Base-by-base conservation (phyloP, 1,140 invertebrate genomes). In the Rhyacophila brunnea region DNA sequence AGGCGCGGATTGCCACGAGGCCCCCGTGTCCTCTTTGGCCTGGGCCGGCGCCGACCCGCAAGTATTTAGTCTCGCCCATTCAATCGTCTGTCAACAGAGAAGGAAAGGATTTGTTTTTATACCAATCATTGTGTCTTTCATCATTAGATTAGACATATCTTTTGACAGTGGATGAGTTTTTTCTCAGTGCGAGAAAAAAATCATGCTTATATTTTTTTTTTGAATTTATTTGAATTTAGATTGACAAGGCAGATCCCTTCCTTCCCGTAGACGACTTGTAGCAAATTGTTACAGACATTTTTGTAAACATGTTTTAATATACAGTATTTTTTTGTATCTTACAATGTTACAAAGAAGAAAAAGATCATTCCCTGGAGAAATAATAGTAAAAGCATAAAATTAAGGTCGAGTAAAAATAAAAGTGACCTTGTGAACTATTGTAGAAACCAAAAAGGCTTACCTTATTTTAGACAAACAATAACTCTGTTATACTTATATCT, bases 71-170 rank as follows among this genome's bases (percentile, higher is more conserved):
- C 70, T 74, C 68, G 71, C 70, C 70, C 69, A 71, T 67, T 68
- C 71, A 73, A 69, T 75, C 70, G 73, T 85, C 84, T 86, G 83
- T 83, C 81, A 85, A 86, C 83, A 85, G 79, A 83, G 80, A 83
- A 83, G 80, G 81, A 83, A 83, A 83, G 81, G 81, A 83, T 78
- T 77, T 80, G 74, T 74, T 78, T 60, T 65, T 65, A 58, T 50
- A 60, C 59, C 53, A 45, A 60, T 54, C 36, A 57, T 48, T 44
- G 23, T 28, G 23, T 58, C 42, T 50, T 51, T 60, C 36, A 14
- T 40, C 18, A 2, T 38, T 45, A 18, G 14, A 32, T 14, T 17
- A 18, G 55, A 53, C 40, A 54, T 32, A 58, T 28, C 23, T 28
- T 28, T 59, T 42, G 34, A 38, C 44, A 48, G 43, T 44, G 57